Percentiles rank a stretch among this genome's conserved stretches.
Conservation (phyloP, 2,113 vertebrate genomes). For the Varanus salvator region DNA sequence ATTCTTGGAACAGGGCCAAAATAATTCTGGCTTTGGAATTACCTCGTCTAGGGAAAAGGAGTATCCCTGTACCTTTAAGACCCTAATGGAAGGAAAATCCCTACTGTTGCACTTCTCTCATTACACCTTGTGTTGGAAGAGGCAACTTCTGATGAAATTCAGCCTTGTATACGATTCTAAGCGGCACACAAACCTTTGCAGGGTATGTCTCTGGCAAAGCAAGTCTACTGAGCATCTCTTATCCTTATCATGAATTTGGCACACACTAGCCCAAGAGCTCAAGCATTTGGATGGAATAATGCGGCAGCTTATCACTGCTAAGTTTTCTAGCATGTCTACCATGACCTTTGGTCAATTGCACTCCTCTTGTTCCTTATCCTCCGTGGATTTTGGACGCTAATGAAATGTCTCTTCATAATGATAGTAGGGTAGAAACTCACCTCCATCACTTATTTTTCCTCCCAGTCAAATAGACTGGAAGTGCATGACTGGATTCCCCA, state of each 20-base stretch:
- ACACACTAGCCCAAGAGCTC: not conserved
- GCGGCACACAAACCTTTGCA: not conserved
- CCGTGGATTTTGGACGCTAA: slow-evolving; percentile 35
- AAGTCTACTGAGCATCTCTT: not conserved
- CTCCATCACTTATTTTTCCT: not conserved
- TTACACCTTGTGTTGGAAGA: not conserved
- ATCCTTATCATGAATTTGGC: slow-evolving; percentile 13
- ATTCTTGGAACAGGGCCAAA: not conserved
- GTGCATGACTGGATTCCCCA: not conserved
- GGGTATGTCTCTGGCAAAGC: not conserved
- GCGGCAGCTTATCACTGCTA: slow-evolving; percentile 1
- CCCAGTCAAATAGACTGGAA: not conserved
- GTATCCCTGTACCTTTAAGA: not conserved
- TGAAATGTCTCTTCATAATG: not conserved
- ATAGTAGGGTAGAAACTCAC: slow-evolving; percentile 1
- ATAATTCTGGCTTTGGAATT: not conserved
- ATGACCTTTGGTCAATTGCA: slow-evolving; percentile 31
- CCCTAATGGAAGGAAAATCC: too few species aligned
- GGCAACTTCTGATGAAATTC: not conserved
- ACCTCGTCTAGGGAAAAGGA: not conserved
- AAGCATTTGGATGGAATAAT: not conserved
- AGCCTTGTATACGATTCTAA: not conserved
- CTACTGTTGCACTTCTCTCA: not conserved
- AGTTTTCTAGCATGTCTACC: slow-evolving; percentile 32
- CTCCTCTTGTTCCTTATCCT: not conserved